These are phyloP conservation scores for Anneissia japonica DNA, from an alignment of 35 echinoderm and acorn worm genomes.

Conservation along the genomic window DNA sequence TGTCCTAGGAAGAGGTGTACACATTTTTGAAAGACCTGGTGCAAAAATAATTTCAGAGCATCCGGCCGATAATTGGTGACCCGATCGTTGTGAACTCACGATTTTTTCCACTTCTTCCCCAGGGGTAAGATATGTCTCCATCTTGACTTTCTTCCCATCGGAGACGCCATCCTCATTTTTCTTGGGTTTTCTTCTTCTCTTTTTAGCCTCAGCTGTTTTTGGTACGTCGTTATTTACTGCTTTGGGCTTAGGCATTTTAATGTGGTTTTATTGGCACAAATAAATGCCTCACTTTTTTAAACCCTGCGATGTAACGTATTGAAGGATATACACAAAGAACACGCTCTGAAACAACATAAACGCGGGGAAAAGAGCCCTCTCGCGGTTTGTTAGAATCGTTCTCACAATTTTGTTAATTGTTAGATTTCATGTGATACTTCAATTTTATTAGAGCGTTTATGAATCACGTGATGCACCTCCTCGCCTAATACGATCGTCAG, in stretches of 20 bases:
- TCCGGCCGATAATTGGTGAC: slow-evolving; percentile 1
- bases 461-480: neutral
- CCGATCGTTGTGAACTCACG: neutral
- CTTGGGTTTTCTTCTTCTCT: neutral
- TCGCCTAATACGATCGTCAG: no score
- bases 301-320: neutral
- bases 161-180: neutral
- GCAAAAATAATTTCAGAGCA: neutral
- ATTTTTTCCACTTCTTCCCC: slow-evolving; percentile 1
- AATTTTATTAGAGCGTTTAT: neutral
- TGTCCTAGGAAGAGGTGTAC: neutral
- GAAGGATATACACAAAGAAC: neutral
- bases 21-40: neutral
- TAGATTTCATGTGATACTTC: neutral
- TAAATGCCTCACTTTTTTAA: neutral
- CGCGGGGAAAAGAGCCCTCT: neutral
- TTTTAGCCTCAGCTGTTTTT: neutral
- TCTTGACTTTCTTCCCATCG: neutral
- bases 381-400: neutral
- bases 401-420: neutral
- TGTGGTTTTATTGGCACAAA: neutral
- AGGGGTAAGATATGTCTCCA: neutral
- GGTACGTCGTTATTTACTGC: neutral
- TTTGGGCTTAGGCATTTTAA: neutral
- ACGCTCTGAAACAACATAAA: slow-evolving; percentile 1